Evolutionary conservation across 2,888 invertebrate genomes (phyloP).

Genomic region (Netelia fuscicornis): DNA sequence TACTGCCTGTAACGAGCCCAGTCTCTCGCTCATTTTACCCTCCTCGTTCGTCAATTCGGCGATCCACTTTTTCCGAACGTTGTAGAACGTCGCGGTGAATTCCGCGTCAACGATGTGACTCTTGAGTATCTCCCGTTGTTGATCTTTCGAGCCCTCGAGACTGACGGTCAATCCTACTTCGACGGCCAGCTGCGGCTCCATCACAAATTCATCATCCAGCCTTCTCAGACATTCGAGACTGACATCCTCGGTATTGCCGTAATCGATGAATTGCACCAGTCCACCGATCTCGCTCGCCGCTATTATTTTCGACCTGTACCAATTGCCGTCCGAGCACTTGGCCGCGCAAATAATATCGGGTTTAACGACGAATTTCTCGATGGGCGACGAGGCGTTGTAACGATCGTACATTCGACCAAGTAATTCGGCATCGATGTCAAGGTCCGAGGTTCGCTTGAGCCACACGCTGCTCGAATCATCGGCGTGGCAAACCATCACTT

Average conservation of each 20-base stretch:
- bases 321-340: slow-evolving; percentile 88
- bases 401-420: slow-evolving; percentile 87
- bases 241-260: slow-evolving; percentile 89
- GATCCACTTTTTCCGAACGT: slow-evolving; percentile 87
- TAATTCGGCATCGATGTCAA: slow-evolving; percentile 84
- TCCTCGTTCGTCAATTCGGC: slow-evolving; percentile 86
- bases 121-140: slow-evolving; percentile 83
- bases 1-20: slow-evolving; percentile 80
- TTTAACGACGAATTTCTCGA: slow-evolving; percentile 78
- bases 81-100: slow-evolving; percentile 86
- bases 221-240: slow-evolving; percentile 84
- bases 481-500: slow-evolving; percentile 87
- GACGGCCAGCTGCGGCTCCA: slow-evolving; percentile 79
- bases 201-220: slow-evolving; percentile 79
- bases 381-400: slow-evolving; percentile 85
- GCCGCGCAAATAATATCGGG: slow-evolving; percentile 88
- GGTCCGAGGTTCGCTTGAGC: slow-evolving; percentile 87
- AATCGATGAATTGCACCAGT: slow-evolving; percentile 88
- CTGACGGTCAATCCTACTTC: slow-evolving; percentile 78
- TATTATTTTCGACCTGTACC: slow-evolving; percentile 89
- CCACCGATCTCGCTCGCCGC: slow-evolving; percentile 84
- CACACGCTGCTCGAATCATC: slow-evolving; percentile 88
- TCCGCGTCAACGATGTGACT: slow-evolving; percentile 84
- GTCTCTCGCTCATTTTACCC: slow-evolving; percentile 86
- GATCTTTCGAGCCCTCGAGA: slow-evolving; percentile 82